These are phyloP conservation scores for Sciurus carolinensis DNA, from an alignment of 2,797 vertebrate species.

Conservation along the genomic window DNA sequence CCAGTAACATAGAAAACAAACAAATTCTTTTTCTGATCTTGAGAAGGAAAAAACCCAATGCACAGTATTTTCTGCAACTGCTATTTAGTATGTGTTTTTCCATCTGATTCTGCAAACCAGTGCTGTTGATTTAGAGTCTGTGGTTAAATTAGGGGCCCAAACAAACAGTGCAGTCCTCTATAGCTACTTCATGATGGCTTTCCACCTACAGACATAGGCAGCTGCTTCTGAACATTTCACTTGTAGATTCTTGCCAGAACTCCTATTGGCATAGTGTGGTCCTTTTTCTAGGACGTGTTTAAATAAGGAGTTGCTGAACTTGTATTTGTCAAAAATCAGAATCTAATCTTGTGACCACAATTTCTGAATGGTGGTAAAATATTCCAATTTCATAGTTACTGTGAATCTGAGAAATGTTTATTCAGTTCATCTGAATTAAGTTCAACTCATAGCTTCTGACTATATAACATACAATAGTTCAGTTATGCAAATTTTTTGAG, in stretches of 20 bases:
- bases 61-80: not conserved
- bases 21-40: not conserved
- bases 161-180: not conserved
- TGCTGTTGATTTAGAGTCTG: not conserved
- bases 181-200: not conserved
- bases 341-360: conserved; percentile 56
- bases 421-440: conserved; percentile 31
- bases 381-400: not conserved
- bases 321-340: conserved; percentile 64
- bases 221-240: not conserved
- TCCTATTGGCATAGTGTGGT: not conserved
- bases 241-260: conserved; percentile 40
- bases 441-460: not conserved
- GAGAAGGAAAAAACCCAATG: not conserved
- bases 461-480: not conserved
- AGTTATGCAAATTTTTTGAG: not conserved
- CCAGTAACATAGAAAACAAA: not conserved
- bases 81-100: not conserved
- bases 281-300: conserved; percentile 66
- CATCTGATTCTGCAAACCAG: conserved; percentile 30
- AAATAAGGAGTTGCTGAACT: conserved; percentile 74
- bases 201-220: not conserved
- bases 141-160: not conserved
- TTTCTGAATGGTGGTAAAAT: conserved; percentile 74
- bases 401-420: not conserved